These are phyloP conservation scores for Plagodis dolabraria DNA, from an alignment of 2,888 invertebrate genomes.

Conservation along the genomic window DNA sequence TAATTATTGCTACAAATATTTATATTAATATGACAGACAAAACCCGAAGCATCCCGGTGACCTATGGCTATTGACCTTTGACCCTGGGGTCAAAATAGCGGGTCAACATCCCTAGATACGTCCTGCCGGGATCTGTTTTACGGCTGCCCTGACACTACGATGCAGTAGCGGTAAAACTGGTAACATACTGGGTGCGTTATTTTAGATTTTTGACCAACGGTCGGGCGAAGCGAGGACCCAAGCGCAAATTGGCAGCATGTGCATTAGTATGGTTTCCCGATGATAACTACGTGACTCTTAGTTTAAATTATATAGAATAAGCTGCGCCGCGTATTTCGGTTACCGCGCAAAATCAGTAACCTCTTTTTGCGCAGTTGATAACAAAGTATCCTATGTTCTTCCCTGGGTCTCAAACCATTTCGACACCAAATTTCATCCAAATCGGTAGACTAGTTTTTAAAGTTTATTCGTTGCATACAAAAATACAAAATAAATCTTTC, in stretches of 20 bases:
- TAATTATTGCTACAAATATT: neutral
- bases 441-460: no score
- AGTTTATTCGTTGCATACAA: no score
- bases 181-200: neutral
- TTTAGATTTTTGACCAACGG: no score
- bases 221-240: neutral
- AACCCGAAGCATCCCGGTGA: neutral
- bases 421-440: no score
- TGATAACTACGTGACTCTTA: neutral
- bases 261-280: neutral
- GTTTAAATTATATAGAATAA: no score
- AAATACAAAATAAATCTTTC: no score
- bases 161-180: slow-evolving; percentile 9
- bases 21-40: slow-evolving; percentile 1
- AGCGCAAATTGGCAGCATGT: neutral
- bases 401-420: no score
- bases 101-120: slow-evolving; percentile 24
- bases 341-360: no score
- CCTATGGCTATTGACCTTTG: slow-evolving; percentile 25
- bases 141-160: slow-evolving; percentile 22
- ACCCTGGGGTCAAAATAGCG: slow-evolving; percentile 32
- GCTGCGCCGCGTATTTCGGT: no score
- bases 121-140: slow-evolving; percentile 27
- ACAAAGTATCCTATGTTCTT: no score
- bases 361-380: no score